Evolutionary conservation across 2,113 vertebrate species (phyloP), one percentile per base, ranked within the genome.

Genomic region (Sebastes fasciatus): DNA sequence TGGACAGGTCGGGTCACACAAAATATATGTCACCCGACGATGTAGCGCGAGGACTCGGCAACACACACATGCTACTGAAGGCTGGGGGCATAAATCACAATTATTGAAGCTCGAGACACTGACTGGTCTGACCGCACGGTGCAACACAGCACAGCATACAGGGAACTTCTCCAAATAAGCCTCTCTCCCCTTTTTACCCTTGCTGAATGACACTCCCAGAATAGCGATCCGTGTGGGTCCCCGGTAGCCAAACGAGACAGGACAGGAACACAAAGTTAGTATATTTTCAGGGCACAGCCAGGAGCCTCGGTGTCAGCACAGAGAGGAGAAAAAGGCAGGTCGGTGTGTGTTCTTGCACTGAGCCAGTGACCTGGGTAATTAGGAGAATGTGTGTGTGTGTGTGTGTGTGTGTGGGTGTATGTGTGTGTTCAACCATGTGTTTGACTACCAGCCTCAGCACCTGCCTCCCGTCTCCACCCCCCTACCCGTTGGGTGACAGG

Each of bases 81-180:
- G 86, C 93, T 75, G 54, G 79, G 34, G 85, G 79, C 85, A 95
- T 95, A 94, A 95, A 95, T 95, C 93, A 94, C 91, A 93, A 94
- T 95, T 93, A 95, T 84, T 91, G 90, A 91, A 83, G 91, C 89
- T 85, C 79, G 79, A 94, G 93, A 94, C 82, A 84, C 84, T 88
- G 87, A 84, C 93, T 91, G 83, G 74, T 86, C 82, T 80, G 85
- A 77, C 80, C 64, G 23, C 80, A 49, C 54, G 54, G 77, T 63
- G 67, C 65, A 70, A 55, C 84, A 74, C 76, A 77, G 79, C 60
- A 74, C 74, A 76, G 73, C 83, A 51, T 76, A 34, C 34, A 77
- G 89, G 55, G 76, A 88, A 86, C 89, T 80, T 89, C 86, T 91
- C 84, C 83, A 88, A 92, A 93, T 88, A 86, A 90, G 80, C 80